phyloP scores from a whole-genome alignment of 2,797 vertebrate species.

The Pangasius macronema region DNA sequence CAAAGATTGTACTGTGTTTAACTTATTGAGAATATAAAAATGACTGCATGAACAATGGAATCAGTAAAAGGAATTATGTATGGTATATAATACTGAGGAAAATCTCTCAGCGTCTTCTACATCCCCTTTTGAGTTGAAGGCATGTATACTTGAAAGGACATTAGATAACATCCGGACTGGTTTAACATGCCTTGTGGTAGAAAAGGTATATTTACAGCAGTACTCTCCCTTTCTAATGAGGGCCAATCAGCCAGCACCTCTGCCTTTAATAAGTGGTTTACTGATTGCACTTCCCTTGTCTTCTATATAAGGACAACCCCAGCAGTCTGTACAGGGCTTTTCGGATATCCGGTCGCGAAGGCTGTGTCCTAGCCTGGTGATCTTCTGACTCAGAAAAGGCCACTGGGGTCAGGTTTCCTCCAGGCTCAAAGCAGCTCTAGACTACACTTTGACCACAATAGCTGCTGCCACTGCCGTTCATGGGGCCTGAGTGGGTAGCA shows the following conservation, averaged over 20 bases:
- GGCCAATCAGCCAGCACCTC: slow-evolving; percentile 40
- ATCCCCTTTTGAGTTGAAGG: neutral
- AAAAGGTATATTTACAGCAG: slow-evolving; percentile 44
- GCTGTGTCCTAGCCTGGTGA: slow-evolving; percentile 63
- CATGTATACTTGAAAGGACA: neutral
- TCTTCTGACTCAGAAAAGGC: slow-evolving; percentile 71
- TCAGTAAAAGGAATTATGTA: neutral
- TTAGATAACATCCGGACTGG: slow-evolving; percentile 39
- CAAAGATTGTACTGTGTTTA: neutral
- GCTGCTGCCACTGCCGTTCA: slow-evolving; percentile 62
- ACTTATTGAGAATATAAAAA: neutral
- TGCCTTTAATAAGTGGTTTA: slow-evolving; percentile 64
- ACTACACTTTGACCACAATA: slow-evolving; percentile 67
- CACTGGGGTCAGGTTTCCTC: slow-evolving; percentile 66
- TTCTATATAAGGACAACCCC: slow-evolving; percentile 64
- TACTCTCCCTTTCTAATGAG: slow-evolving; percentile 36
- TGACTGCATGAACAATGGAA: neutral
- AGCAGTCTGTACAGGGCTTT: slow-evolving; percentile 59
- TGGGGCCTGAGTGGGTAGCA: slow-evolving; percentile 71
- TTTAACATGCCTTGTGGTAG: slow-evolving; percentile 28
- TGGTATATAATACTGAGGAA: neutral
- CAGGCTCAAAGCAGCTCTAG: slow-evolving; percentile 57
- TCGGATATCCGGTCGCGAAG: slow-evolving; percentile 73
- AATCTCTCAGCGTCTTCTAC: neutral
- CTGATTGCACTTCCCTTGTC: slow-evolving; percentile 65